Base-by-base conservation (phyloP, 2,113 vertebrate species). In the Hystrix cristata region DNA sequence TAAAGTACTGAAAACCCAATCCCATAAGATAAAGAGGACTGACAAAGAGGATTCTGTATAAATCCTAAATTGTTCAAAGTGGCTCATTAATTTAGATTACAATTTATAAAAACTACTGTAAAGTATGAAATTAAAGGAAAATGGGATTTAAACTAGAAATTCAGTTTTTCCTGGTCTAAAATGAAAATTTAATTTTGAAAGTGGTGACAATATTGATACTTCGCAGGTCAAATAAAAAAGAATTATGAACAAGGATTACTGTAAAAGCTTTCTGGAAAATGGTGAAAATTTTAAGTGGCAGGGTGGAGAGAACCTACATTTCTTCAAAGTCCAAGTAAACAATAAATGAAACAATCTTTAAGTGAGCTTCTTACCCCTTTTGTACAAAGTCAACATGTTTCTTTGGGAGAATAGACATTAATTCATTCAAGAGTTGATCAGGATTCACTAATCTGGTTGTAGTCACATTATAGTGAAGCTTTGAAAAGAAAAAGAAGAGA, bases 391-490 rank as follows among this genome's bases (percentile, higher is more conserved):
- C 99, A 0, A 99, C 98, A 0, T 99, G 99, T 97, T 99, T 99
- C 98, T 98, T 97, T 0, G 99, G 99, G 92, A 99, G 98, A 95
- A 99, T 51, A 43, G 98, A 81, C 23, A 99, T 99, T 96, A 99
- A 98, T 97, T 99, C 99, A 96, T 99, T 99, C 34, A 99, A 94
- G 82, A 99, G 98, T 74, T 99, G 99, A 4, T 99, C 99, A 91
- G 99, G 99, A 97, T 99, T 99, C 97, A 98, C 98, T 81, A 99
- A 98, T 95, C 98, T 99, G 83, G 99, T 99, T 84, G 99, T 98
- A 48, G 99, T 99, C 86, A 99, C 99, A 7, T 99, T 99, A 97
- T 99, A 99, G 94, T 99, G 99, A 60, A 98, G 99, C 99, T 99
- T 78, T 23, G 97, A 97, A 95, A 89, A 95, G n/a, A 67, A 80